Conservation (phyloP, 2,888 invertebrate species). For the Lacanobia wlatinum region DNA sequence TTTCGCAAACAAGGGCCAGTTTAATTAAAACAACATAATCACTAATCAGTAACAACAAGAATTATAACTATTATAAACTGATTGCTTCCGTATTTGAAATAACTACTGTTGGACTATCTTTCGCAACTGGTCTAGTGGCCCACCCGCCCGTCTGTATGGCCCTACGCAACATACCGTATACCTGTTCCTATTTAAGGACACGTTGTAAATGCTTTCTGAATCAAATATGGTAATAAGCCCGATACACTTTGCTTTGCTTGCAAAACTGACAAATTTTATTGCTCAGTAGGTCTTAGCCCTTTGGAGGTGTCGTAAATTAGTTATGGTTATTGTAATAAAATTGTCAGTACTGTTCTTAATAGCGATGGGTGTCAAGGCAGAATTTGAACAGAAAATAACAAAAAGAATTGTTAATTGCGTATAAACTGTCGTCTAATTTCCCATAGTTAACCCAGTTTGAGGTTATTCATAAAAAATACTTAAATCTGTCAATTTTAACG, state of each 20-base stretch:
- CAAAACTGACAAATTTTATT: constrained; percentile 70
- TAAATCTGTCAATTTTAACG: background rate
- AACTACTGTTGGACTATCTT: constrained; percentile 48
- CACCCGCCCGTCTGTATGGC: constrained; percentile 70
- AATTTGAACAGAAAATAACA: constrained; percentile 16
- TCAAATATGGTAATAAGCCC: constrained; percentile 72
- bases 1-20: background rate
- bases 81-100: constrained; percentile 60
- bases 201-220: constrained; percentile 69
- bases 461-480: background rate
- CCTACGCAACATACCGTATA: constrained; percentile 68
- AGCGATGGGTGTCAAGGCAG: constrained; percentile 45
- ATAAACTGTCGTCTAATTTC: constrained; percentile 25
- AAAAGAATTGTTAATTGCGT: constrained; percentile 26
- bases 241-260: constrained; percentile 65
- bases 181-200: constrained; percentile 69
- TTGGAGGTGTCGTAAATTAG: constrained; percentile 44
- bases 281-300: constrained; percentile 36
- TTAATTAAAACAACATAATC: constrained; percentile 40
- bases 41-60: constrained; percentile 25
- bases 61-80: constrained; percentile 31
- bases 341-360: background rate
- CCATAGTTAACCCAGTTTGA: constrained; percentile 31
- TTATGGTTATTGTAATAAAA: constrained; percentile 32
- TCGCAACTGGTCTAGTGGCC: constrained; percentile 63